A percentile compares a stretch with the other conserved stretches of the same genome.
phyloP scores from a whole-genome alignment of 2,888 invertebrate species.

The Tenthredo notha region DNA sequence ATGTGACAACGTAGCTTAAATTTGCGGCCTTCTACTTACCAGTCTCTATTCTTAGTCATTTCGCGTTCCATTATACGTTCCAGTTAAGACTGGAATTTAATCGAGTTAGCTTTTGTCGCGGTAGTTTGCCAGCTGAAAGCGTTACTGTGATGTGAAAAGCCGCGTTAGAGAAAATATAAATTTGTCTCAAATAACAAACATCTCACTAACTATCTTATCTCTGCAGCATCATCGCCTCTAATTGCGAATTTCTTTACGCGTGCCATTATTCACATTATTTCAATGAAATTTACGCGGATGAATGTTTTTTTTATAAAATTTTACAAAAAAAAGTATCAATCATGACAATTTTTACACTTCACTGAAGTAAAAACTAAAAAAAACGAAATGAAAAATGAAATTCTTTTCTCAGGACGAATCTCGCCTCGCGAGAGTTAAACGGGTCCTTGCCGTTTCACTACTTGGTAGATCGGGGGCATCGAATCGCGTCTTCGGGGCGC shows the following conservation, averaged over 20 bases:
- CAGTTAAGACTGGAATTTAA: slow-evolving; percentile 45
- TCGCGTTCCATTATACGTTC: slow-evolving; percentile 26
- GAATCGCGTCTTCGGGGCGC: slow-evolving; percentile 73
- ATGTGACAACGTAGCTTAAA: neutral
- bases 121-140: neutral
- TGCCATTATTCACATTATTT: neutral
- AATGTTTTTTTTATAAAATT: too few relatives aligned
- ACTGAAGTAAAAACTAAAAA: neutral
- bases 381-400: neutral
- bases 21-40: neutral
- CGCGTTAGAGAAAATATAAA: slow-evolving; percentile 9
- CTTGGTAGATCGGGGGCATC: slow-evolving; percentile 69
- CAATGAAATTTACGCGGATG: neutral
- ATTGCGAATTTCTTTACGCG: neutral
- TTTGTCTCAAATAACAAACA: neutral
- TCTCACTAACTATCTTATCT: neutral
- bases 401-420: slow-evolving; percentile 71
- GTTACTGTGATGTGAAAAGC: neutral
- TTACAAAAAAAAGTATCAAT: neutral
- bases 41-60: slow-evolving; percentile 33
- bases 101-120: slow-evolving; percentile 22
- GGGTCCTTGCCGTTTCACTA: slow-evolving; percentile 73
- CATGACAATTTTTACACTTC: neutral
- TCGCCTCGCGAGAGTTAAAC: slow-evolving; percentile 75
- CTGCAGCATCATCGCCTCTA: neutral